phyloP scores from a whole-genome alignment of 1,140 invertebrate genomes.

The Elysia chlorotica region DNA sequence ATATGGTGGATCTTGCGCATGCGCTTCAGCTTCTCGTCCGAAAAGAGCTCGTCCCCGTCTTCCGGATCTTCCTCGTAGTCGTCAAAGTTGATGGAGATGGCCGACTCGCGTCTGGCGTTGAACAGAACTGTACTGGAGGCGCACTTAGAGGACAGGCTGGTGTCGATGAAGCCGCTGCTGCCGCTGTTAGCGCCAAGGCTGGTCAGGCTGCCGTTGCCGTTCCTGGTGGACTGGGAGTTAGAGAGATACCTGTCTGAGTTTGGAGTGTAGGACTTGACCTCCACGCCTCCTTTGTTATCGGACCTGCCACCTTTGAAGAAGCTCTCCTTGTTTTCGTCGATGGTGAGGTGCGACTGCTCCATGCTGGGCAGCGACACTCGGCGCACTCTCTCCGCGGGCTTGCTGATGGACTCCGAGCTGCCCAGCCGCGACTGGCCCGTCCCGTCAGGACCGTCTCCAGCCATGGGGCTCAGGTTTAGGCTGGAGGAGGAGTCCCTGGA shows the following conservation, averaged over 20 bases:
- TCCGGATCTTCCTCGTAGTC: slow-evolving; percentile 49
- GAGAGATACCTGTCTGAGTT: slow-evolving; percentile 5
- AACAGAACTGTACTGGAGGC: too few relatives aligned
- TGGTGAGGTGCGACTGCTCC: slow-evolving; percentile 32
- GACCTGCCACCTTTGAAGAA: neutral
- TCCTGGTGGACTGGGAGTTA: too few relatives aligned
- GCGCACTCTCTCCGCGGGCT: slow-evolving; percentile 16
- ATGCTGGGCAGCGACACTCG: slow-evolving; percentile 27
- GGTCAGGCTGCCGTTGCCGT: neutral
- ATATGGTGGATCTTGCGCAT: slow-evolving; percentile 55
- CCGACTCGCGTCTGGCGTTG: slow-evolving; percentile 25
- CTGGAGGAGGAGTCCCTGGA: neutral
- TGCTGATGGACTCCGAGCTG: neutral
- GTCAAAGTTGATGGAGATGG: slow-evolving; percentile 32
- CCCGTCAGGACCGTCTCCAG: neutral
- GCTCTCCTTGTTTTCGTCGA: slow-evolving; percentile 24
- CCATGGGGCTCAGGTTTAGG: too few relatives aligned
- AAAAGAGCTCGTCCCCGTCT: slow-evolving; percentile 44
- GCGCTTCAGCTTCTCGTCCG: slow-evolving; percentile 43
- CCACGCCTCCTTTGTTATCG: neutral
- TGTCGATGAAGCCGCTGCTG: too few relatives aligned
- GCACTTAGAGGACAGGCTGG: too few relatives aligned
- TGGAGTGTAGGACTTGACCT: slow-evolving; percentile 5
- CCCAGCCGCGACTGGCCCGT: neutral
- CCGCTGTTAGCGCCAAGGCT: too few relatives aligned